Evolutionary conservation across 2,113 vertebrate species (phyloP).

Genomic region (Pithys albifrons): DNA sequence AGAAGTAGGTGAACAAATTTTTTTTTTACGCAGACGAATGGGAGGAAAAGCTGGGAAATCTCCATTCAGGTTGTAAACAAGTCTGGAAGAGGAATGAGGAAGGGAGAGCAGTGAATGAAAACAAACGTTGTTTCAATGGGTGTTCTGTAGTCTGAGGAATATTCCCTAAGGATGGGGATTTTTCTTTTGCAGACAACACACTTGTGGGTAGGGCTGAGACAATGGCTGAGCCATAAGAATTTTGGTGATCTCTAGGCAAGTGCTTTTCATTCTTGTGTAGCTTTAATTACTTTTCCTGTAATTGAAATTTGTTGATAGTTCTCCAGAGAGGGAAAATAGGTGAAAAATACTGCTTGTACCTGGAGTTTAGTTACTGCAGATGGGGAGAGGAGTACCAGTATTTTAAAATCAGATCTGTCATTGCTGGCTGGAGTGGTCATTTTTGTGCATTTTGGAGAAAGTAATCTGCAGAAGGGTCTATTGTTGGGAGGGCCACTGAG

Average conservation of each 20-base stretch:
- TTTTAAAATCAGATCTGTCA: not conserved
- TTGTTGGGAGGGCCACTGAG: not conserved
- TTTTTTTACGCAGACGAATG: fast-evolving
- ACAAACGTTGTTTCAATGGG: not conserved
- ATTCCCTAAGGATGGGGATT: not conserved
- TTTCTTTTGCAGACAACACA: not conserved
- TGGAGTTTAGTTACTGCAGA: not conserved
- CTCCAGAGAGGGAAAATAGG: not conserved
- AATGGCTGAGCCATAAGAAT: not conserved
- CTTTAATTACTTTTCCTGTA: constrained; percentile 12
- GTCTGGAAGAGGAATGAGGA: not conserved
- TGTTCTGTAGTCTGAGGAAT: not conserved
- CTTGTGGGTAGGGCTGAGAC: not conserved
- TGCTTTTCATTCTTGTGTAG: not conserved
- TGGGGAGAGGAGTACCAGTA: not conserved
- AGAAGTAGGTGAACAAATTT: not conserved
- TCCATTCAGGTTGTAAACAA: constrained; percentile 20
- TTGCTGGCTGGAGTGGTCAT: not conserved
- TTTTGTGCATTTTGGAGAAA: not conserved
- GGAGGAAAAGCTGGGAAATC: not conserved
- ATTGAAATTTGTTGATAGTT: not conserved
- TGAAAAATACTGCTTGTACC: not conserved
- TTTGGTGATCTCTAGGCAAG: not conserved
- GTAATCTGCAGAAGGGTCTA: not conserved
- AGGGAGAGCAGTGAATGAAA: not conserved